Base-by-base conservation (phyloP, 1,140 invertebrate species). In the Pogonus chalceus region DNA sequence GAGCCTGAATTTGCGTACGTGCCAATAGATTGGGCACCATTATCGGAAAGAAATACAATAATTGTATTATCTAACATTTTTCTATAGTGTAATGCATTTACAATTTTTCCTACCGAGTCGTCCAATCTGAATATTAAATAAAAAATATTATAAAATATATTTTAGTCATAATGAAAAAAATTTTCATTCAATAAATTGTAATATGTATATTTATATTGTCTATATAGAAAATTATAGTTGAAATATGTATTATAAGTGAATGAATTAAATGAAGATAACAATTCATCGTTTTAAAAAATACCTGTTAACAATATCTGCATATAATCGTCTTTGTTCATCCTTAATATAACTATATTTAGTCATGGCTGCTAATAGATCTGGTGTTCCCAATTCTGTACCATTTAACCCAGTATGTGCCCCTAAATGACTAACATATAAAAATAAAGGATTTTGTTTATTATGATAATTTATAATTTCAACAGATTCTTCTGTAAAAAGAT, bases 71-170 rank as follows among this genome's bases (percentile, higher is more conserved):
- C 65, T 2, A 92, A 64, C 72, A 90, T 84, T 0, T 74, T 68
- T 37, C 73, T 79, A 2, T 76, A 65, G n/a, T 77, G 65, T 20
- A 96, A 69, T 9, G 87, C 80, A 23, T 75, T 62, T 14, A 84
- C 76, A 3, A 95, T 79, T 23, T 80, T 71, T 0, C 90, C 90
- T 1, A 96, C 80, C 39, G 89, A 86, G 54, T 90, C 79, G 69
- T 96, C 92, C 43, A 96, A 66, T 61, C 82, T 9, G 37, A n/a
- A n/a, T n/a, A n/a, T n/a, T n/a, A n/a, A n/a, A n/a, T n/a, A 31
- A 31, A 31, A 31, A 31, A 31, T 31, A 31, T 31, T 31, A 31
- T 31, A 31, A 31, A 4, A 7, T 7, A 31, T 31, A 31, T 31
- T 14, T 14, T 7, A 31, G 14, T 14, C 14, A 31, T 7, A 31